phyloP scores from a whole-genome alignment of 2,113 vertebrate species.

The Limanda limanda region DNA sequence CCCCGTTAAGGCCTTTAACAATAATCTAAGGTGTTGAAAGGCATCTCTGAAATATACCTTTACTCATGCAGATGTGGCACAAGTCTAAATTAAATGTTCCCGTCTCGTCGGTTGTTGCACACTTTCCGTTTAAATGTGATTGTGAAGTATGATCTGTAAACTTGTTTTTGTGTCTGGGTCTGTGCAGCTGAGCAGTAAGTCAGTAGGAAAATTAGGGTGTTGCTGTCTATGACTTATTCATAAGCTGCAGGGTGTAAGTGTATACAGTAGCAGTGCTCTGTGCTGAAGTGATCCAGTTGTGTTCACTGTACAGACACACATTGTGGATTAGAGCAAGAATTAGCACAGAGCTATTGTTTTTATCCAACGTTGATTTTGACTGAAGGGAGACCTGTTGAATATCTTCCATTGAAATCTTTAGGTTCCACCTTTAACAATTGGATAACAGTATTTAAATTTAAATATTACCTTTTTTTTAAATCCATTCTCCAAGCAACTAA shows the following conservation, averaged over 20 bases:
- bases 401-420: neutral
- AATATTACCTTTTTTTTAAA: neutral
- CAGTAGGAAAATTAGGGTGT: constrained; percentile 39
- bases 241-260: constrained; percentile 61
- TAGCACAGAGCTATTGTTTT: constrained; percentile 53
- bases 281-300: constrained; percentile 39
- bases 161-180: constrained; percentile 15
- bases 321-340: constrained; percentile 35
- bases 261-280: constrained; percentile 52
- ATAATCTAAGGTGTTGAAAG: neutral
- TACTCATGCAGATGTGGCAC: constrained; percentile 39
- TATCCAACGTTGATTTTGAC: constrained; percentile 32
- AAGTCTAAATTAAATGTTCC: constrained; percentile 40
- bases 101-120: constrained; percentile 25
- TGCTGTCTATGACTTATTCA: constrained; percentile 55
- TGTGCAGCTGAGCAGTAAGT: constrained; percentile 23
- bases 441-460: neutral
- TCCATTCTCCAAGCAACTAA: constrained; percentile 7
- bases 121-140: constrained; percentile 47
- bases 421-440: neutral
- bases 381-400: constrained; percentile 37
- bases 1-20: constrained; percentile 2
- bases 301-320: constrained; percentile 41
- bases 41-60: constrained; percentile 22
- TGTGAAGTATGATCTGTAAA: constrained; percentile 44